Evolutionary conservation across 2,113 vertebrate species (phyloP).

Genomic region (Arenaria interpres): DNA sequence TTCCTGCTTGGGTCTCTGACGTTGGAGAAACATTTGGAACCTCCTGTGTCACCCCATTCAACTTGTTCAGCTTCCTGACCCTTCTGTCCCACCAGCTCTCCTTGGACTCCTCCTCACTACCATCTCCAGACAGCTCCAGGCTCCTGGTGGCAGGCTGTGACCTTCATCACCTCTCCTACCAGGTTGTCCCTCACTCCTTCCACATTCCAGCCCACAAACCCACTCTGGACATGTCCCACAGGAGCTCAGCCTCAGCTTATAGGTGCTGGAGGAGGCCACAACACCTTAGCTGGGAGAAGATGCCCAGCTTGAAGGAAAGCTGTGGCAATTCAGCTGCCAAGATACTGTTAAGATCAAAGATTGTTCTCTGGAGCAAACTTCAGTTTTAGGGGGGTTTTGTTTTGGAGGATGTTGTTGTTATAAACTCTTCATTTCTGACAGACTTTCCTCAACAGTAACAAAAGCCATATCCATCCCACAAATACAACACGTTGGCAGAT

Average conservation of each 20-base stretch:
- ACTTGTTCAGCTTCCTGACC: not conserved
- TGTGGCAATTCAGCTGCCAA: not conserved
- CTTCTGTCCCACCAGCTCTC: not conserved
- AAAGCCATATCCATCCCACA: not conserved
- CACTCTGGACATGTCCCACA: fast-evolving
- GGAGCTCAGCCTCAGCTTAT: not conserved
- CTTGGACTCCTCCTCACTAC: not conserved
- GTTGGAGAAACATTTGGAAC: not conserved
- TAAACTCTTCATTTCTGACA: not conserved
- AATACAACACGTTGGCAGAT: not conserved
- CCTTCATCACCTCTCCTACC: not conserved
- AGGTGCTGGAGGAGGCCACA: not conserved
- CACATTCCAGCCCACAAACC: not conserved
- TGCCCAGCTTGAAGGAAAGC: not conserved
- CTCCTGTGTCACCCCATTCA: fast-evolving
- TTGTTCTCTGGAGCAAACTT: not conserved
- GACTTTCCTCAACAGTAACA: not conserved
- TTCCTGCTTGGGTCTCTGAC: not conserved
- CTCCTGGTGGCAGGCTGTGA: not conserved
- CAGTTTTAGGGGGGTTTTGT: fast-evolving
- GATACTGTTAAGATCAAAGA: not conserved
- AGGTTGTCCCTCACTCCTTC: not conserved
- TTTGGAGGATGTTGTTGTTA: not conserved
- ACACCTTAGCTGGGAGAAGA: not conserved
- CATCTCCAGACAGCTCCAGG: not conserved